Evolutionary conservation across 23 tunicate genomes (phyloP).

Genomic region (Ciona savignyi): DNA sequence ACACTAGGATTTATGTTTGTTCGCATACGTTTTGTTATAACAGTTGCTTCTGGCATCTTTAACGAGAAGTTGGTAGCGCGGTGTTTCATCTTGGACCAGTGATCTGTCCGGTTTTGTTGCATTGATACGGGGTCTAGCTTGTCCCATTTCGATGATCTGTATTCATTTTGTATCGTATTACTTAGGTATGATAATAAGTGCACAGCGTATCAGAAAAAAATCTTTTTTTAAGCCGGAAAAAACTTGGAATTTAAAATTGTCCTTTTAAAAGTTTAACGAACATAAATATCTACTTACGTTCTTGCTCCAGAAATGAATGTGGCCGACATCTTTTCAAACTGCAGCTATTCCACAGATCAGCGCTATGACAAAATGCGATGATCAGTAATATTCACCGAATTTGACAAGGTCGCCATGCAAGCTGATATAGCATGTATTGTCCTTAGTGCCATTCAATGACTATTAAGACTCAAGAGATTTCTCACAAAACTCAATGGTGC

Average conservation of each 20-base stretch:
- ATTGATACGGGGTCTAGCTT: conserved; percentile 76
- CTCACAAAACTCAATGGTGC: neutral
- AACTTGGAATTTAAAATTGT: neutral
- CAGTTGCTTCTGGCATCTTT: conserved; percentile 90
- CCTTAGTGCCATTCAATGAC: too few species aligned
- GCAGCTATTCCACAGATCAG: too few species aligned
- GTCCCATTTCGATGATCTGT: conserved; percentile 74
- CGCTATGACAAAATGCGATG: too few species aligned
- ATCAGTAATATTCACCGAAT: too few species aligned
- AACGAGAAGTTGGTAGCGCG: conserved; percentile 78
- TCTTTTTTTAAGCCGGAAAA: neutral
- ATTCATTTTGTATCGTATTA: neutral
- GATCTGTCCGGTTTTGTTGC: conserved; percentile 60
- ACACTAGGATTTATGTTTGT: too few species aligned
- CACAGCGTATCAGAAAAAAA: too few species aligned
- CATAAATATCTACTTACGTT: conserved; percentile 40
- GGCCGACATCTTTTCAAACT: conserved; percentile 37
- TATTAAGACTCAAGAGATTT: neutral
- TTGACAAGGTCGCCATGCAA: too few species aligned
- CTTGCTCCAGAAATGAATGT: conserved; percentile 42
- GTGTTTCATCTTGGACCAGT: conserved; percentile 94
- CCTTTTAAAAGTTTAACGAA: neutral
- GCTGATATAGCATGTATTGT: too few species aligned
- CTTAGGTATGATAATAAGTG: too few species aligned
- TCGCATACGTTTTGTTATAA: conserved; percentile 73